Evolutionary conservation across 2,888 invertebrate genomes (phyloP), one percentile per base, ranked within the genome.

Genomic region (Cerceris rybyensis): DNA sequence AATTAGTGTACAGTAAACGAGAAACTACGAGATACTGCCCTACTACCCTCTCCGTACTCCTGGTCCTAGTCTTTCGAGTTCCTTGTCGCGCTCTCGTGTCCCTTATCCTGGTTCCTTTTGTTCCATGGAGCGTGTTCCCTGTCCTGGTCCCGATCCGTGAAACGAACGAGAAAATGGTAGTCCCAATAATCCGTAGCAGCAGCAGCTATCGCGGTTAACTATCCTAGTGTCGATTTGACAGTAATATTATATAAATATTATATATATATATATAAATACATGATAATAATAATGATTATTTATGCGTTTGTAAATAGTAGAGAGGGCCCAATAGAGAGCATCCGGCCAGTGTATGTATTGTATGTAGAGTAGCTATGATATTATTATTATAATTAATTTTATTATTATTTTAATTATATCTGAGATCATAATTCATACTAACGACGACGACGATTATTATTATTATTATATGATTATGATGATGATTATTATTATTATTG

Each of bases 251-350:
- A 81, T 84, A 86, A 88, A 89, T 86, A 88, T 88, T 85, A 85
- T 85, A 80, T 84, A 86, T 86, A 87, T 83, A 90, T 86, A 88
- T 86, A 90, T 84, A 90, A 88, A 88, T 87, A 88, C 86, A 88
- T 84, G 75, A 78, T 87, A 80, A 86, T 87, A 85, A 89, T 89
- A 87, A 90, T 88, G 86, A 91, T 92, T 91, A 92, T 92, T 92
- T 92, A 92, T 92, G 91, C 90, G 90, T 92, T 91, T 92, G 92
- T 92, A 92, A 91, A 92, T 92, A 92, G 90, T 92, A 91, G 92
- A 89, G 88, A 89, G 81, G 87, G 88, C 86, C 86, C 73, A 86
- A 77, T 86, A 86, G 86, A 86, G 78, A 83, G 83, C 83, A 85
- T 87, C 89, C 90, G 89, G 89, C 86, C 89, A 88, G 88, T 92